Conservation (phyloP, 2,888 invertebrate genomes). For the Melieria omissa region DNA sequence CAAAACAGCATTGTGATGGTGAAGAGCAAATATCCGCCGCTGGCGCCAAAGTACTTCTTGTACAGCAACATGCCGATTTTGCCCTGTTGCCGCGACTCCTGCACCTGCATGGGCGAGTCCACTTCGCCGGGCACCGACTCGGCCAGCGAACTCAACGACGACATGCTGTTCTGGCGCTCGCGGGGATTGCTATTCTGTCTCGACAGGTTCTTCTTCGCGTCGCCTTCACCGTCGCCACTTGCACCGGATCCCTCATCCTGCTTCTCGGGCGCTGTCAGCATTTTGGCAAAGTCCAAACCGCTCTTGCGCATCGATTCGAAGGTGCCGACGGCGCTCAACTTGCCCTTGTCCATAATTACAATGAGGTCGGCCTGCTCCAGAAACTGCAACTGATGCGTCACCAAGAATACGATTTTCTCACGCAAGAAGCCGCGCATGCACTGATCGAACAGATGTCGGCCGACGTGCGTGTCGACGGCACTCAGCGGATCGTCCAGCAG, state of each 20-base stretch:
- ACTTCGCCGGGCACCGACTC: slow-evolving; percentile 68
- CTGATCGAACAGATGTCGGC: slow-evolving; percentile 84
- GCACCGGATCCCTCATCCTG: slow-evolving; percentile 58
- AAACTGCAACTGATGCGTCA: slow-evolving; percentile 88
- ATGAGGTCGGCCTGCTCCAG: slow-evolving; percentile 74
- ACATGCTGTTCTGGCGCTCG: slow-evolving; percentile 63
- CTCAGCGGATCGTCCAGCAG: slow-evolving; percentile 91
- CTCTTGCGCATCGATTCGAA: slow-evolving; percentile 78
- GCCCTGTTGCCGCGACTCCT: slow-evolving; percentile 74
- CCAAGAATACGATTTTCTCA: slow-evolving; percentile 77
- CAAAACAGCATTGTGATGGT: slow-evolving; percentile 74
- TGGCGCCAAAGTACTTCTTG: slow-evolving; percentile 76
- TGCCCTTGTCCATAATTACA: slow-evolving; percentile 65
- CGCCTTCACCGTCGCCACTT: slow-evolving; percentile 42
- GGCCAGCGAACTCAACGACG: slow-evolving; percentile 68
- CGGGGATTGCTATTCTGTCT: slow-evolving; percentile 55
- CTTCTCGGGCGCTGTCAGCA: slow-evolving; percentile 72
- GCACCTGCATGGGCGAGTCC: slow-evolving; percentile 65
- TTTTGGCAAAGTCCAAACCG: slow-evolving; percentile 81
- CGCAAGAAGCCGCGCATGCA: slow-evolving; percentile 69
- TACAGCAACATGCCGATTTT: slow-evolving; percentile 73
- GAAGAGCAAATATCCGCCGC: slow-evolving; percentile 74
- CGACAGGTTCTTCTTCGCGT: slow-evolving; percentile 49
- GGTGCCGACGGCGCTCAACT: slow-evolving; percentile 71
- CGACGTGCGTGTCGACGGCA: slow-evolving; percentile 92